Base-by-base conservation (phyloP, 2,888 invertebrate species). In the Gerosis bhagava region DNA sequence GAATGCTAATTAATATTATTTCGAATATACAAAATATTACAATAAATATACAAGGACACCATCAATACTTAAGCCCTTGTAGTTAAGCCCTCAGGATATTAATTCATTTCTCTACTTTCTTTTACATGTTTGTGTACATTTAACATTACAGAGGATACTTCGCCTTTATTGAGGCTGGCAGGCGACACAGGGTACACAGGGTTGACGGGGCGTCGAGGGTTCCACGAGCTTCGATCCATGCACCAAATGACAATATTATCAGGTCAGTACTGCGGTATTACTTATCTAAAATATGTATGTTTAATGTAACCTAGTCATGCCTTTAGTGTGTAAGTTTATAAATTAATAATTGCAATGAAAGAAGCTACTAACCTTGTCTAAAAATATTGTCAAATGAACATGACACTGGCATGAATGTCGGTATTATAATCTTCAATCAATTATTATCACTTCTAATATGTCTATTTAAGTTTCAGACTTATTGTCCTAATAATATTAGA, bases 131-230 rank as follows among this genome's bases (percentile, higher is more conserved):
- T n/a, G n/a, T n/a, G n/a, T n/a, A n/a, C n/a, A n/a, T n/a, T n/a
- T n/a, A n/a, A n/a, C n/a, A n/a, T n/a, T n/a, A 63, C 82, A 92
- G 97, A 57, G 96, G 96, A 10, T 95, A 96, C 80, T 97, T 96
- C 83, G 97, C 97, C 6, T 97, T 97, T 82, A 91, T 94, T 65
- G 95, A 95, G 76, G 95, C 96, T 17, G 96, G 96, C 4, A 89
- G 93, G 46, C 91, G 91, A 53, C 95, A 95, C 65, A 87, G 95
- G 54, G 91, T 91, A 31, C 90, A 90, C 49, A 78, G 93, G 39
- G 89, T 84, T 5, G 93, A 93, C 65, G 92, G 92, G 17, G 77
- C 72, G 55, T 83, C 71, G 52, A 83, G 84, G 73, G 82, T 81
- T 67, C 92, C 80, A 68, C 92, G 77, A 76, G 92, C 87, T 72